phyloP scores from a whole-genome alignment of 2,888 invertebrate genomes.

The Erebia aethiops region DNA sequence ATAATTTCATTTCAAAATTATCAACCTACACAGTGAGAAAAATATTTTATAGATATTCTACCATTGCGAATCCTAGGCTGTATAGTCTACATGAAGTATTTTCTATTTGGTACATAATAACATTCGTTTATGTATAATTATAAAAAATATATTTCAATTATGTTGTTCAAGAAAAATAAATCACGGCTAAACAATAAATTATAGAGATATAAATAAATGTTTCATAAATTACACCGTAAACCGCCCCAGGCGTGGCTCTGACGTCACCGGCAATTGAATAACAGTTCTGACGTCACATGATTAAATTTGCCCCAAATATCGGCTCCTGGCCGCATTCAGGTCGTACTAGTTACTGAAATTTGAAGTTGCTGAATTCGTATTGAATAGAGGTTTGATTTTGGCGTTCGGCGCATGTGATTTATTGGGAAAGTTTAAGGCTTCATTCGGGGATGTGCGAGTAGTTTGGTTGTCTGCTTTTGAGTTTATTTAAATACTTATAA shows the following conservation, averaged over 20 bases:
- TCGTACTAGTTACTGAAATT: conserved; percentile 23
- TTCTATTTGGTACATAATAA: too few relatives aligned
- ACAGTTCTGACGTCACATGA: conserved; percentile 44
- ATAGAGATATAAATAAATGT: conserved; percentile 22
- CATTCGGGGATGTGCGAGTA: background rate
- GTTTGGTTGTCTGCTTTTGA: background rate
- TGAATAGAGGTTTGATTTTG: conserved; percentile 20
- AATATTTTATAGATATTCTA: too few relatives aligned
- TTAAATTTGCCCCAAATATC: conserved; percentile 46
- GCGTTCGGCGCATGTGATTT: conserved; percentile 9
- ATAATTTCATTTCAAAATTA: too few relatives aligned
- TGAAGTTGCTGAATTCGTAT: conserved; percentile 10
- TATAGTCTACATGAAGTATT: too few relatives aligned
- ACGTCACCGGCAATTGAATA: conserved; percentile 46
- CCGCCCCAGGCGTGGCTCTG: conserved; percentile 37
- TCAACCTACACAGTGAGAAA: too few relatives aligned
- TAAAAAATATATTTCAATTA: too few relatives aligned
- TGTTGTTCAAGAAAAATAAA: conserved; percentile 3
- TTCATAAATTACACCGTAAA: conserved; percentile 31
- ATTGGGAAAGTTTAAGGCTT: conserved; percentile 2
- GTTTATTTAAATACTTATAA: too few relatives aligned
- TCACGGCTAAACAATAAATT: conserved; percentile 13
- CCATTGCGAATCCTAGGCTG: too few relatives aligned
- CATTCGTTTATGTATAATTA: too few relatives aligned
- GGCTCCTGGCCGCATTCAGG: conserved; percentile 30